Evolutionary conservation across 1,140 invertebrate species (phyloP).

Genomic region (Gryon sp.): DNA sequence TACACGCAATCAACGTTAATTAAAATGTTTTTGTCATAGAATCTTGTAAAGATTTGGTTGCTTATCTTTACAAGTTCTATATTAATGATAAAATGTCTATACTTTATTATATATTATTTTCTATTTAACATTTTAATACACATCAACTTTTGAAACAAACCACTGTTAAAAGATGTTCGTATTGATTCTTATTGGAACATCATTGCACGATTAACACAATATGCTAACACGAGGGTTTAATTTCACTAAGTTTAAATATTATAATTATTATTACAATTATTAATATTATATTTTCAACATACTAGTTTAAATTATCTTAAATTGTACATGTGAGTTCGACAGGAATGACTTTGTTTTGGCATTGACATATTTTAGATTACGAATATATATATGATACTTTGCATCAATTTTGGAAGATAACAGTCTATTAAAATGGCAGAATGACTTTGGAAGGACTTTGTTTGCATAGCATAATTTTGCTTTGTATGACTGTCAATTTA

Average conservation of each 20-base stretch:
- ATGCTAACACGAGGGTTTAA: conserved; percentile 1
- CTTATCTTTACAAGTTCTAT: too few relatives aligned
- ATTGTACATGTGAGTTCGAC: conserved; percentile 27
- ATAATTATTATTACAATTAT: neutral
- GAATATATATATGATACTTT: conserved; percentile 22
- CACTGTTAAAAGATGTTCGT: too few relatives aligned
- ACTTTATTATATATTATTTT: too few relatives aligned
- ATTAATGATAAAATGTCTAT: too few relatives aligned
- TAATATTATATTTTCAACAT: neutral
- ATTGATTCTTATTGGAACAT: neutral
- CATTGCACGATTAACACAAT: conserved; percentile 1
- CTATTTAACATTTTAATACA: too few relatives aligned
- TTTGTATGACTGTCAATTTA: conserved; percentile 5
- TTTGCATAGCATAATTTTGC: conserved; percentile 9
- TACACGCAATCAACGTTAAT: too few relatives aligned
- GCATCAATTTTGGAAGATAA: conserved; percentile 32
- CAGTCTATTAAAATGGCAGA: conserved; percentile 40
- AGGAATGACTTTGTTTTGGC: conserved; percentile 38
- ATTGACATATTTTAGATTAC: conserved; percentile 22
- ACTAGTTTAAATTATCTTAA: conserved; percentile 13
- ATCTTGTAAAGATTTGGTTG: too few relatives aligned
- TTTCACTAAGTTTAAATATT: conserved; percentile 9
- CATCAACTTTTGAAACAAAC: neutral
- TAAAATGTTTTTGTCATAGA: too few relatives aligned
- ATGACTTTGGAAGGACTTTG: conserved; percentile 44